These are phyloP conservation scores for Athene cunicularia DNA, from an alignment of 2,113 vertebrate species.

Conservation along the genomic window DNA sequence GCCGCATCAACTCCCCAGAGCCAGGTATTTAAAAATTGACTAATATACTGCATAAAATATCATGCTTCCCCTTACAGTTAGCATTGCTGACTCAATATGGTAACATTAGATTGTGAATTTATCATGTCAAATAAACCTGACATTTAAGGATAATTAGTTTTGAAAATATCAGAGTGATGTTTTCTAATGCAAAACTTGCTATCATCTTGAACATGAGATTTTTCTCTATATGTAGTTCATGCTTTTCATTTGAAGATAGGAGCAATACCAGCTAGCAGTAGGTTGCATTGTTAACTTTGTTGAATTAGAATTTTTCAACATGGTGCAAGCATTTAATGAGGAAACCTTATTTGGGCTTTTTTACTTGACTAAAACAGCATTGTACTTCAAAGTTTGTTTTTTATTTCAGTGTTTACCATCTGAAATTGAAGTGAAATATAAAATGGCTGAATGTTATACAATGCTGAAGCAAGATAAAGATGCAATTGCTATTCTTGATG, in stretches of 20 bases:
- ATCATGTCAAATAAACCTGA: neutral
- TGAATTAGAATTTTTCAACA: neutral
- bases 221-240: neutral
- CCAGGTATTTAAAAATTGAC: constrained; percentile 78
- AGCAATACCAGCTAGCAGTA: neutral
- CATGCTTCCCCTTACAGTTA: accelerated
- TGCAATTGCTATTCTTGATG: constrained; percentile 95
- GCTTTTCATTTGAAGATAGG: neutral
- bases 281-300: neutral
- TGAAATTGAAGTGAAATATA: constrained; percentile 98
- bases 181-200: neutral
- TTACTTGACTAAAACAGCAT: neutral
- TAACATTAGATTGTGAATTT: neutral
- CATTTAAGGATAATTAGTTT: neutral
- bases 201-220: neutral
- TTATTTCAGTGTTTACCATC: constrained; percentile 89
- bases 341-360: neutral
- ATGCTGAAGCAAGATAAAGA: constrained; percentile 98
- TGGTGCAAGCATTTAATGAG: neutral
- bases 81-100: neutral
- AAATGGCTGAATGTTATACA: constrained; percentile 97
- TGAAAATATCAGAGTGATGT: neutral
- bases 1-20: constrained; percentile 87
- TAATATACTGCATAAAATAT: neutral
- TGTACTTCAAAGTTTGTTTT: neutral